Conservation (phyloP, 2,888 invertebrate species). For the Tipula confusa region DNA sequence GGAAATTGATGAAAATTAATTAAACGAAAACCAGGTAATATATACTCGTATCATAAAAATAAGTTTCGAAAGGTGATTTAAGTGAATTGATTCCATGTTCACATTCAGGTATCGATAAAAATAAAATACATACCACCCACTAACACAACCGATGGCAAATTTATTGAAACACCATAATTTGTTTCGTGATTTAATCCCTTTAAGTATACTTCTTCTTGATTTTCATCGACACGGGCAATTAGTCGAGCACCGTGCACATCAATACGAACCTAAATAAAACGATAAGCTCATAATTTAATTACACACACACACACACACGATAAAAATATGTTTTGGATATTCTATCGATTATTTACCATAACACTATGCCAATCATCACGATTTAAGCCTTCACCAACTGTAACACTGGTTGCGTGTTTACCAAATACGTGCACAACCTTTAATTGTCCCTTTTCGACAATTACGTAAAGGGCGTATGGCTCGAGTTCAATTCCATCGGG, state of each 20-base stretch:
- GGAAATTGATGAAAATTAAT: background rate
- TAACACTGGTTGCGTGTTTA: slow-evolving; percentile 74
- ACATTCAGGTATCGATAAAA: background rate
- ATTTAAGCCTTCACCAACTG: slow-evolving; percentile 82
- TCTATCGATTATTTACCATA: slow-evolving; percentile 53
- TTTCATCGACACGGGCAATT: slow-evolving; percentile 79
- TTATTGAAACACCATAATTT: slow-evolving; percentile 81
- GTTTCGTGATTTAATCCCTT: slow-evolving; percentile 78
- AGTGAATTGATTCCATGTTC: background rate
- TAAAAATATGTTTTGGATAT: no score
- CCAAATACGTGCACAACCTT: slow-evolving; percentile 91
- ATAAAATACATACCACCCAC: slow-evolving; percentile 67
- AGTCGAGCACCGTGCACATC: slow-evolving; percentile 81
- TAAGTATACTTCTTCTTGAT: slow-evolving; percentile 74
- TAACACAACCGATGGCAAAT: slow-evolving; percentile 80
- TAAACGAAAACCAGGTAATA: background rate
- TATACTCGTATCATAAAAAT: background rate
- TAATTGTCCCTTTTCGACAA: slow-evolving; percentile 85
- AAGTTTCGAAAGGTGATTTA: background rate
- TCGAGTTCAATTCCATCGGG: slow-evolving; percentile 72
- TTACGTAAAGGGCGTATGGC: slow-evolving; percentile 85
- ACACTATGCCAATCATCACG: slow-evolving; percentile 89
- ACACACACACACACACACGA: background rate
- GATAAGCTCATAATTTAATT: background rate
- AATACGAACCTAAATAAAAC: slow-evolving; percentile 59